Conservation (phyloP, 30 jellyfish, hydroid and myxozoan genomes). For the Chironex yamaguchii region DNA sequence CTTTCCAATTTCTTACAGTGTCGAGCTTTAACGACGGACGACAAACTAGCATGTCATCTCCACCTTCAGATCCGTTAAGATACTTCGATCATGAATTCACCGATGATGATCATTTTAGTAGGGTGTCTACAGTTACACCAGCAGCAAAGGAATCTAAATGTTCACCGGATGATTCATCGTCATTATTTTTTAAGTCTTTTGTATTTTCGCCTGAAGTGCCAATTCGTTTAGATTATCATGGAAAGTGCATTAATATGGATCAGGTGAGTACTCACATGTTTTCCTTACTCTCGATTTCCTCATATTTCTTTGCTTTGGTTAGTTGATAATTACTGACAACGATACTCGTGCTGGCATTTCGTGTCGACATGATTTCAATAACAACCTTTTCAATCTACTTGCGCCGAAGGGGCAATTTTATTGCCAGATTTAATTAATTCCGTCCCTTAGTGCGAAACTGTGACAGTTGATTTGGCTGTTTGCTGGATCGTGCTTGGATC, state of each 20-base stretch:
- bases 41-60: not conserved
- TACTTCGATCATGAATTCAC: not conserved
- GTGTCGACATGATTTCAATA: too few relatives aligned
- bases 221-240: slow-evolving; percentile 95
- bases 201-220: slow-evolving; percentile 98
- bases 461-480: too few relatives aligned
- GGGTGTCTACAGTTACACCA: not conserved
- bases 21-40: not conserved
- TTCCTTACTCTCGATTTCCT: too few relatives aligned
- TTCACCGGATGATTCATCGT: slow-evolving; percentile 48
- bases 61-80: not conserved
- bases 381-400: too few relatives aligned
- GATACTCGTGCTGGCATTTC: too few relatives aligned
- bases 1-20: not conserved
- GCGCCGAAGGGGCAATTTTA: too few relatives aligned
- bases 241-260: slow-evolving; percentile 84
- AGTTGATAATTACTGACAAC: too few relatives aligned
- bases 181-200: slow-evolving; percentile 82
- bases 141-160: not conserved
- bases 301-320: too few relatives aligned
- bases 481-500: too few relatives aligned
- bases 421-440: too few relatives aligned
- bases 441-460: too few relatives aligned
- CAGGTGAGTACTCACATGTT: slow-evolving; percentile 70
- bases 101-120: slow-evolving; percentile 58